Evolutionary conservation across 2,797 vertebrate species (phyloP), one percentile per base, ranked within the genome.

Genomic region (Ispidina picta): DNA sequence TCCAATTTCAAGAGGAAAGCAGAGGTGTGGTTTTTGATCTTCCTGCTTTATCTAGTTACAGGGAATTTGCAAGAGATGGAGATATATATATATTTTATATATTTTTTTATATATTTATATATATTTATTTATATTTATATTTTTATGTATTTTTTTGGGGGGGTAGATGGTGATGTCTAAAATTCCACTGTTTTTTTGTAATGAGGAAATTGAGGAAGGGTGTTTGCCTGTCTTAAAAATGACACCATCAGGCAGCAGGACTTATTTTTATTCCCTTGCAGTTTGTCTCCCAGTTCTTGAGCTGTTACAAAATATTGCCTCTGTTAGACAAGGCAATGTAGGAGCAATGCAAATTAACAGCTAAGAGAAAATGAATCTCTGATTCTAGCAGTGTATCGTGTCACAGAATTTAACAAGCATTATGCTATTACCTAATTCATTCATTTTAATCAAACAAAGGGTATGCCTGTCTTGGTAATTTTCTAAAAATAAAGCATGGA

Each of bases 401-500:
- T 60, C 69, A 58, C 54, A 87, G 71, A 83, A 89, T 65, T 92
- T 75, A 83, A 71, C 55, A 77, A 43, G 58, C 51, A 37, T 80
- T 71, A 58, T 86, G 80, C 33, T 69, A 22, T 88, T 89, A 58
- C 43, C 21, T 48, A 80, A 81, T 83, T 93, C 4, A 75, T 86
- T 89, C 39, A 7, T 69, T 89, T 72, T 83, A 78, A 77, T 83
- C 49, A 84, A 82, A 76, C 37, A 23, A 35, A 74, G 39, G 18
- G 31, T 55, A 41, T 84, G 39, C 11, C 16, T 43, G 8, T 68
- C 59, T 68, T 59, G n/a, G 26, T 69, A 51, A 69, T 92, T 85
- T 94, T 77, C 76, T 74, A 63, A 88, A 88, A 83, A 93, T 88
- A 87, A 87, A 49, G 41, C 21, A 23, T 18, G 5, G 75, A 87